A percentile compares a stretch with the other conserved stretches of the same genome.
phyloP scores from a whole-genome alignment of 2,113 vertebrate species.

The Larimichthys polyactis region DNA sequence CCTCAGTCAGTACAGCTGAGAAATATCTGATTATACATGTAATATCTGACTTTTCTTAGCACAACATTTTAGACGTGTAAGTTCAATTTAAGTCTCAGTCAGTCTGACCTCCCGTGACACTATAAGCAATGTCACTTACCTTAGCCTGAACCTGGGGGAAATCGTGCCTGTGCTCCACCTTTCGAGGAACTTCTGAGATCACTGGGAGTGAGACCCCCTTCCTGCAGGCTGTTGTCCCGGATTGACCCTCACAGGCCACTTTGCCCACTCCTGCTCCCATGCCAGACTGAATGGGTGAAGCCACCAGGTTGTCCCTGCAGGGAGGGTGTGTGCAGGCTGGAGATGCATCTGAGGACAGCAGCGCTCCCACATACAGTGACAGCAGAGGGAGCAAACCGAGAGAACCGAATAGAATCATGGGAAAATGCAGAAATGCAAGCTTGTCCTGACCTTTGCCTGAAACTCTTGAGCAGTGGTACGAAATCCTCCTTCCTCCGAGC shows the following conservation, averaged over 20 bases:
- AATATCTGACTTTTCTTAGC: not conserved
- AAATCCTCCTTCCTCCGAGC: conserved; percentile 1
- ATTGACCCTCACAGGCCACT: conserved; percentile 71
- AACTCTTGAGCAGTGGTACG: conserved; percentile 8
- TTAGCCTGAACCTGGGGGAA: conserved; percentile 61
- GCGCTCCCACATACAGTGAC: conserved; percentile 68
- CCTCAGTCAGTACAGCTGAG: not conserved
- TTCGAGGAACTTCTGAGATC: conserved; percentile 52
- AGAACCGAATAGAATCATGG: conserved; percentile 55
- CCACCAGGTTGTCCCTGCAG: conserved; percentile 82
- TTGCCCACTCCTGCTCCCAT: conserved; percentile 47
- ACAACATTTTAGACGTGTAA: not conserved
- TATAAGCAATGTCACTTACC: conserved; percentile 57
- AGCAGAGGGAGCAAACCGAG: conserved; percentile 65
- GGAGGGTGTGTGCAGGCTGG: conserved; percentile 70
- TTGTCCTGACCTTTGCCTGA: conserved; percentile 23
- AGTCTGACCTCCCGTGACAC: not conserved
- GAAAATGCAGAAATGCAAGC: conserved; percentile 22
- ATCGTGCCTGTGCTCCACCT: conserved; percentile 60
- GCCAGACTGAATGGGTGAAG: conserved; percentile 68
- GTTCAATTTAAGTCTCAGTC: too few relatives aligned
- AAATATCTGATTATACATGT: conserved; percentile 1
- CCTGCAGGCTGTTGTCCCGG: conserved; percentile 63
- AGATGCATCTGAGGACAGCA: conserved; percentile 69
- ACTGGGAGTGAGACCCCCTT: conserved; percentile 44